Percentiles rank a stretch among this genome's conserved stretches.
These are phyloP conservation scores for Nothobranchius kuhntae DNA, from an alignment of 2,113 vertebrate genomes.

Conservation along the genomic window DNA sequence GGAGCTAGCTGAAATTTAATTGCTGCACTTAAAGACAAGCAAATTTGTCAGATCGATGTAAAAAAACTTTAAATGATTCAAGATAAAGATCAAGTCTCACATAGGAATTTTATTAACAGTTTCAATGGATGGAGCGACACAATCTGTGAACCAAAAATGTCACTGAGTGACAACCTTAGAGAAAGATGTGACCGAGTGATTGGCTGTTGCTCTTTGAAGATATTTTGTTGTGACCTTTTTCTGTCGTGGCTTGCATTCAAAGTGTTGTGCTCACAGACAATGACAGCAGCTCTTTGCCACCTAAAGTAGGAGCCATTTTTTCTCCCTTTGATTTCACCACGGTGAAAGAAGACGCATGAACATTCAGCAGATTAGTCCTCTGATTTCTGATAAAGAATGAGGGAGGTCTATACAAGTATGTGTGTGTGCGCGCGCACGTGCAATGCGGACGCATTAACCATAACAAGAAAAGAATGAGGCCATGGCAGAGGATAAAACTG, in stretches of 20 bases:
- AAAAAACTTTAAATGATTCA: neutral
- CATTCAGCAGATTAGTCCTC: neutral
- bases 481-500: neutral
- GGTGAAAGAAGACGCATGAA: neutral
- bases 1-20: neutral
- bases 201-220: neutral
- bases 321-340: neutral
- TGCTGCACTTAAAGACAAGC: neutral
- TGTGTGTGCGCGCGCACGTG: neutral
- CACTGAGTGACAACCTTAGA: neutral
- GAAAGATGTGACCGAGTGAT: neutral
- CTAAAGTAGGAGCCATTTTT: neutral
- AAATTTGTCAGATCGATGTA: neutral
- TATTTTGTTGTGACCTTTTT: neutral
- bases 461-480: neutral
- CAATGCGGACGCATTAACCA: neutral
- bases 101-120: neutral
- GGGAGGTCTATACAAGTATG: neutral
- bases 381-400: conserved; percentile 3
- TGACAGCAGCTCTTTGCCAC: neutral
- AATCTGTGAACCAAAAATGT: neutral
- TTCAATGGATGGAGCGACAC: neutral
- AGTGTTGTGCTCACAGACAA: neutral
- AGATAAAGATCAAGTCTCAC: neutral
- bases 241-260: neutral